Base-by-base conservation (phyloP, 2,113 vertebrate species). In the Actenoides lindsayi region DNA sequence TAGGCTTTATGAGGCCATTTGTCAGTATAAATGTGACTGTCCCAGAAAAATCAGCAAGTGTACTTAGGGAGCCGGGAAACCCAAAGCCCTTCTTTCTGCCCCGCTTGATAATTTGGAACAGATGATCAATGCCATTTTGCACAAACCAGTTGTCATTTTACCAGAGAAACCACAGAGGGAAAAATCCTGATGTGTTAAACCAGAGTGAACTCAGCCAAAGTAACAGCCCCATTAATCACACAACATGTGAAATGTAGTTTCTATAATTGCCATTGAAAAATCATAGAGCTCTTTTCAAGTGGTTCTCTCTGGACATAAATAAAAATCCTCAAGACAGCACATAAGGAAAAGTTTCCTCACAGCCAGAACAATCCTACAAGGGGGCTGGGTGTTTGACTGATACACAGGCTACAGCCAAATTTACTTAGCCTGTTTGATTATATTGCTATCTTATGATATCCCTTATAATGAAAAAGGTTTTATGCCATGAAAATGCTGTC, bases 181-280 rank as follows among this genome's bases (percentile, higher is more conserved):
- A 84, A 96, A 94, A 37, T 28, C 44, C 70, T 41, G 28, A 54
- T 90, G 87, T 41, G 50, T 83, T 87, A 91, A 94, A 96, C 64
- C 82, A 76, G 80, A 92, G 67, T 76, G 83, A 96, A 90, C 83
- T 92, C 86, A 94, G 89, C 65, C 86, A 82, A 90, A 95, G 83
- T 89, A 96, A 96, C 57, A 96, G 90, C 42, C 46, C 68, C 79
- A 95, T 95, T 94, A 96, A 95, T 96, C 93, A 94, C 70, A 92
- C 77, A 94, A 84, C 35, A 91, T 77, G 63, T 90, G 95, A 94
- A 95, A 96, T 89, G 94, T 76, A 95, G 92, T 69, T 96, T 87
- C 82, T 84, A 37, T 93, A 94, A 94, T 69, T 89, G 89, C 91
- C 81, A 92, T 73, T 91, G 95, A 89, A 79, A 96, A 87, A 93